Percentiles rank a stretch among this genome's conserved stretches.
Evolutionary conservation across 2,888 invertebrate genomes (phyloP).

Genomic region (Euzetes globulus): DNA sequence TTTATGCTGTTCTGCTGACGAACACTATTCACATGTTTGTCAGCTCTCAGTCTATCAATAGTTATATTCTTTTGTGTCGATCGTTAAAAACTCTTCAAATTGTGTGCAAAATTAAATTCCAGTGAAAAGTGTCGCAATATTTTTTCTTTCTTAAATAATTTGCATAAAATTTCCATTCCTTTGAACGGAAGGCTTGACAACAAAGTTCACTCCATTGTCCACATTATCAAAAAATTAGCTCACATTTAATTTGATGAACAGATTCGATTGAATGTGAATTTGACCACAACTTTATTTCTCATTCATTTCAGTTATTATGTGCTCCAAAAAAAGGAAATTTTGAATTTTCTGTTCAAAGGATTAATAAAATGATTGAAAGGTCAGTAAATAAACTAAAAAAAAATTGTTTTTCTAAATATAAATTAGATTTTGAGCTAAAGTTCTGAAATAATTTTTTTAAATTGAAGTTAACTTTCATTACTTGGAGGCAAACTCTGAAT

Average conservation of each 20-base stretch:
- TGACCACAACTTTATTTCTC: too few relatives aligned
- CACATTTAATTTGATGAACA: too few relatives aligned
- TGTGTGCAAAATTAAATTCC: background rate
- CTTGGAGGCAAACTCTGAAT: background rate
- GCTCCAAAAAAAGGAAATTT: too few relatives aligned
- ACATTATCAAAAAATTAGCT: too few relatives aligned
- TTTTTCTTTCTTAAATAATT: background rate
- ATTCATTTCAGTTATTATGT: too few relatives aligned
- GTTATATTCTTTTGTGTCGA: background rate
- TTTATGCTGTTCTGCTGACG: background rate
- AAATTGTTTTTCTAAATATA: background rate
- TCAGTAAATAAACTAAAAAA: too few relatives aligned
- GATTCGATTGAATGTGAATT: too few relatives aligned
- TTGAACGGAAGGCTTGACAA: background rate
- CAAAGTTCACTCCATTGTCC: background rate
- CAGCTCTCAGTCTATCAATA: background rate
- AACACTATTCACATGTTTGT: constrained; percentile 4
- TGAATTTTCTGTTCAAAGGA: too few relatives aligned
- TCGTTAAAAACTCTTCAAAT: constrained; percentile 21
- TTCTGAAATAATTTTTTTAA: background rate
- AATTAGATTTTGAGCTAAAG: background rate
- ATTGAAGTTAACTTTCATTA: background rate
- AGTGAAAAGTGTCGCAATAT: constrained; percentile 3
- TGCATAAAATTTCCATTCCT: constrained; percentile 13
- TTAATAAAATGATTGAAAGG: too few relatives aligned